Conservation (phyloP, 2,113 vertebrate genomes). For the Hydropotes inermis region DNA sequence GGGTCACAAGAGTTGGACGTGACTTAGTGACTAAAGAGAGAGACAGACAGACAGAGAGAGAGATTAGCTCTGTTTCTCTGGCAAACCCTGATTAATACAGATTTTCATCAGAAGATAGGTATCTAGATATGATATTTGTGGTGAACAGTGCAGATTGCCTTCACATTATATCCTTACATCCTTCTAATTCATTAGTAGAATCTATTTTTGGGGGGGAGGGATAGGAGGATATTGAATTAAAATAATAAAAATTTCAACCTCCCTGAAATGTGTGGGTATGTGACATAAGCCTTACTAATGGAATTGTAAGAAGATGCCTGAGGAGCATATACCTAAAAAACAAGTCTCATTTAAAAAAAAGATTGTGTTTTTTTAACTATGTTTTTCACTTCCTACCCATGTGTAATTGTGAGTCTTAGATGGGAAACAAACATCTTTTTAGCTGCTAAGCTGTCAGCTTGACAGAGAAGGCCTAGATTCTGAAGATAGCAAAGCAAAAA, state of each 20-base stretch:
- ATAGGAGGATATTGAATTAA: background rate
- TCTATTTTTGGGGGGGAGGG: background rate
- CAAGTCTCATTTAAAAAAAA: background rate
- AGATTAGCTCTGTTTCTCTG: background rate
- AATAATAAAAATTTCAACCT: background rate
- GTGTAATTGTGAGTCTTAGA: background rate
- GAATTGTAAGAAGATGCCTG: background rate
- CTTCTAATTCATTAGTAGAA: background rate
- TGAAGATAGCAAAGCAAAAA: background rate
- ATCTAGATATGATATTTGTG: background rate
- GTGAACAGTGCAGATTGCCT: background rate
- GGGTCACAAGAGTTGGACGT: background rate
- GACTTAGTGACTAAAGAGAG: background rate
- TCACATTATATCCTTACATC: background rate
- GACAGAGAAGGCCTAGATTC: background rate
- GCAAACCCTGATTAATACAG: background rate
- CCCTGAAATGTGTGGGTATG: background rate
- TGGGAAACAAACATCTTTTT: background rate
- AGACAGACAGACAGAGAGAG: background rate
- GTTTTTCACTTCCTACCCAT: background rate
- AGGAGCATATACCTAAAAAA: background rate
- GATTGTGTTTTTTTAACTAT: background rate
- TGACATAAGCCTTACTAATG: background rate
- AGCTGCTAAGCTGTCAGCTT: background rate
- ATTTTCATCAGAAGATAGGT: background rate